Conservation (phyloP, 1,140 invertebrate species). For the Tetramorium simillimum region DNA sequence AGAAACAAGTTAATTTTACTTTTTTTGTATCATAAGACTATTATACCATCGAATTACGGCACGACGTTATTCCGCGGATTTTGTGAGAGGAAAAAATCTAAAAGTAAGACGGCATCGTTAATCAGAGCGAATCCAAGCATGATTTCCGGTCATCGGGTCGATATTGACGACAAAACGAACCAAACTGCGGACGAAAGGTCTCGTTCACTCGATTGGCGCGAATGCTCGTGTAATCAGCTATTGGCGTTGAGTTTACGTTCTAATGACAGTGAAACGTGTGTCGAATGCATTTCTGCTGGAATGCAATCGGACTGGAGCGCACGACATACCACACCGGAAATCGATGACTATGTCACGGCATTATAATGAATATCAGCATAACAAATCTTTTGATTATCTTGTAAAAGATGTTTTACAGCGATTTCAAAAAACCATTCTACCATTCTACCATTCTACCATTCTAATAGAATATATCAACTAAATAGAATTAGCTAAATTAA, state of each 20-base stretch:
- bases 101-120: slow-evolving; percentile 28
- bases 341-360: slow-evolving; percentile 61
- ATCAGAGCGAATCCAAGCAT: slow-evolving; percentile 51
- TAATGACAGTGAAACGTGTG: slow-evolving; percentile 73
- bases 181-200: slow-evolving; percentile 41
- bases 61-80: background rate
- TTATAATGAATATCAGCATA: slow-evolving; percentile 48
- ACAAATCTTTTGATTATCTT: background rate
- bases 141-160: slow-evolving; percentile 60
- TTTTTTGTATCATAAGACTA: background rate
- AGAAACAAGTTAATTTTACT: background rate
- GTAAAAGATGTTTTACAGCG: background rate
- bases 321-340: slow-evolving; percentile 67
- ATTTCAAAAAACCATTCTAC: background rate
- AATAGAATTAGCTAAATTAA: background rate
- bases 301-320: slow-evolving; percentile 52
- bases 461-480: background rate
- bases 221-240: slow-evolving; percentile 65
- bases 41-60: slow-evolving; percentile 3
- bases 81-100: slow-evolving; percentile 25
- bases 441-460: too few species aligned
- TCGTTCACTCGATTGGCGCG: slow-evolving; percentile 49
- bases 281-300: slow-evolving; percentile 68
- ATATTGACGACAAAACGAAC: slow-evolving; percentile 52
- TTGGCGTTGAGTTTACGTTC: slow-evolving; percentile 72